These are phyloP conservation scores for Vespertilio murinus DNA, from an alignment of 2,797 vertebrate genomes.

Conservation along the genomic window DNA sequence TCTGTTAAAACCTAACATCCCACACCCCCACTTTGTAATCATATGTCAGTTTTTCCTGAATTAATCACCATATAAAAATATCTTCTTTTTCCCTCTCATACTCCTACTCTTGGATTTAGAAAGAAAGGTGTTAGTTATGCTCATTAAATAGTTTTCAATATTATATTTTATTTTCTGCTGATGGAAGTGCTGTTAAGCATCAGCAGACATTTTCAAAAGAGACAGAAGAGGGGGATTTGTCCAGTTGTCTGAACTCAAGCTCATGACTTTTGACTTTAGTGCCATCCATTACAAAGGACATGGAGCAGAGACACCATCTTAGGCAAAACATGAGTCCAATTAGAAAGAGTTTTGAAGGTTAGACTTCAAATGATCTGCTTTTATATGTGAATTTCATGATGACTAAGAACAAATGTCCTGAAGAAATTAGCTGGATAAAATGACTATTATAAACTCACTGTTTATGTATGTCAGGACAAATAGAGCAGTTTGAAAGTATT, in stretches of 20 bases:
- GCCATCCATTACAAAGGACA: slow-evolving; percentile 49
- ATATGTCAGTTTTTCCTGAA: neutral
- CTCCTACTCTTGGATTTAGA: neutral
- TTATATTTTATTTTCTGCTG: slow-evolving; percentile 12
- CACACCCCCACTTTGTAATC: neutral
- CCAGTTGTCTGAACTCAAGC: neutral
- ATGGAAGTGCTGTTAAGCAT: neutral
- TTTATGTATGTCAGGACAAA: slow-evolving; percentile 69
- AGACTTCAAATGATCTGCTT: slow-evolving; percentile 69
- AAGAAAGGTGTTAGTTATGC: neutral
- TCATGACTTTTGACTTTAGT: slow-evolving; percentile 58
- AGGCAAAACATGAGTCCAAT: slow-evolving; percentile 66
- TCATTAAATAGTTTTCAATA: neutral
- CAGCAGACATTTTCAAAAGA: neutral
- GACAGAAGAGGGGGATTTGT: neutral
- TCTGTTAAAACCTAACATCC: neutral
- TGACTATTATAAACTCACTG: slow-evolving; percentile 73
- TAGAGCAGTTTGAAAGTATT: slow-evolving; percentile 46
- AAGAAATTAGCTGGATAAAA: slow-evolving; percentile 72
- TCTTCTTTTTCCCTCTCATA: neutral
- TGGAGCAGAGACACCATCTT: slow-evolving; percentile 49
- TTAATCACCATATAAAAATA: neutral
- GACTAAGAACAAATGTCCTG: slow-evolving; percentile 64
- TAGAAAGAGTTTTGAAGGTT: slow-evolving; percentile 68
- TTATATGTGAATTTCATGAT: slow-evolving; percentile 64